phyloP scores from a whole-genome alignment of 2,797 vertebrate species.

The Macrochelys suwanniensis region DNA sequence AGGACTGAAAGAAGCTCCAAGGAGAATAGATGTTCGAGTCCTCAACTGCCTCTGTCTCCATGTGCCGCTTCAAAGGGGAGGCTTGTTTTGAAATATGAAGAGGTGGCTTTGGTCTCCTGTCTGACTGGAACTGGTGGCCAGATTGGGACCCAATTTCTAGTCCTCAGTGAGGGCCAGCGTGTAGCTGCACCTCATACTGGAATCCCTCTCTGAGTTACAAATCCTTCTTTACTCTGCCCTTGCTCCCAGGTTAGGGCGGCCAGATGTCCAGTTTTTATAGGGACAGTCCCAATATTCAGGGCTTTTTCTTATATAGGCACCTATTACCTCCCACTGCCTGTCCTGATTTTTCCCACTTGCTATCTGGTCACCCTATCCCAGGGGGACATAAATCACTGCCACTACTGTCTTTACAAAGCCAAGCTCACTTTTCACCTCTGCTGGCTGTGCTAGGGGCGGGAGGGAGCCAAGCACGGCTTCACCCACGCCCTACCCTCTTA shows the following conservation, averaged over 20 bases:
- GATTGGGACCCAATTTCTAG: neutral
- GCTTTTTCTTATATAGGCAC: neutral
- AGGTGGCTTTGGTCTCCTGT: neutral
- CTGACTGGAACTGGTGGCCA: neutral
- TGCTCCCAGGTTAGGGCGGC: neutral
- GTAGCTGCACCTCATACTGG: no score
- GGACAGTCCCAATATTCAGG: neutral
- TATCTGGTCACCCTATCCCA: neutral
- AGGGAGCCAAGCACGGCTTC: neutral
- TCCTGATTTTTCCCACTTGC: neutral
- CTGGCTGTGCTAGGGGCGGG: neutral
- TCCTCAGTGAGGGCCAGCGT: neutral
- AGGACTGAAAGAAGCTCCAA: neutral
- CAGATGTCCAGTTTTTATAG: neutral
- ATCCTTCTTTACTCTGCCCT: no score
- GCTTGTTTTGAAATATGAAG: neutral
- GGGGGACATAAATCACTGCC: neutral
- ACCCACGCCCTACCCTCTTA: neutral
- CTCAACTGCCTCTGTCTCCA: neutral
- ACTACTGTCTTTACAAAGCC: neutral
- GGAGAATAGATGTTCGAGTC: no score
- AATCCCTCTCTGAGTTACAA: no score
- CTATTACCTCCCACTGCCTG: neutral
- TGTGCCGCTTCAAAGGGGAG: neutral
- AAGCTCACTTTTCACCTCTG: neutral